Base-by-base conservation (phyloP, 1,140 invertebrate genomes). In the Drosophila asahinai region DNA sequence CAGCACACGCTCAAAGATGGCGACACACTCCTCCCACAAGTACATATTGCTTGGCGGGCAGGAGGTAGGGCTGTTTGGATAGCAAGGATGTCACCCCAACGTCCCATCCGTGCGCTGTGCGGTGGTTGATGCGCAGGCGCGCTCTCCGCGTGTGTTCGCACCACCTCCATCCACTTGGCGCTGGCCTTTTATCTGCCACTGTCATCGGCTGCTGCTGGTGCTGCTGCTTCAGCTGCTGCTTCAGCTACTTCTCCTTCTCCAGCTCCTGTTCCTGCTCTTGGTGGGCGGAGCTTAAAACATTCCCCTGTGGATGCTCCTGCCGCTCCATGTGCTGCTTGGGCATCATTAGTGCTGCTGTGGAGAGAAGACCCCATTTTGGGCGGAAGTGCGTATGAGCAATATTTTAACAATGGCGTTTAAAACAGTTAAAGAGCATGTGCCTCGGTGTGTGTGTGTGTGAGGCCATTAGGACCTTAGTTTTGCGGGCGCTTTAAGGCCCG, bases 361-460 rank as follows among this genome's bases (percentile, higher is more conserved):
- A 89, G 65, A 84, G 78, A 66, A 89, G 77, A 79, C 86, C 86
- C 81, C 86, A 90, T 90, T 90, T 86, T 66, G 76, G 68, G 75
- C 86, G 86, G 86, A 90, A 90, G 86, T 90, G 86, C 86, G 86
- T 90, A 90, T 90, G 86, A 90, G 86, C 86, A 90, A 90, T 90
- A 90, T 90, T 90, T 90, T 90, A 90, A 90, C 86, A 90, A 90
- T 90, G 86, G 86, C 86, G 86, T 86, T 90, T 90, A 91, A 89
- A 89, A 89, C 86, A 89, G 86, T 89, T 89, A 89, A 89, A 89
- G 84, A 89, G 74, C 84, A 78, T 67, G 57, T 64, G 42, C 47
- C 54, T 57, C 36, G 45, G 36, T 73, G 48, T 77, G 57, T 60
- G 11, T 54, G 77, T 79, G 66, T 64, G 76, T 72, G 54, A 80